Base-by-base conservation (phyloP, 2,113 vertebrate species). In the Lagopus leucura region DNA sequence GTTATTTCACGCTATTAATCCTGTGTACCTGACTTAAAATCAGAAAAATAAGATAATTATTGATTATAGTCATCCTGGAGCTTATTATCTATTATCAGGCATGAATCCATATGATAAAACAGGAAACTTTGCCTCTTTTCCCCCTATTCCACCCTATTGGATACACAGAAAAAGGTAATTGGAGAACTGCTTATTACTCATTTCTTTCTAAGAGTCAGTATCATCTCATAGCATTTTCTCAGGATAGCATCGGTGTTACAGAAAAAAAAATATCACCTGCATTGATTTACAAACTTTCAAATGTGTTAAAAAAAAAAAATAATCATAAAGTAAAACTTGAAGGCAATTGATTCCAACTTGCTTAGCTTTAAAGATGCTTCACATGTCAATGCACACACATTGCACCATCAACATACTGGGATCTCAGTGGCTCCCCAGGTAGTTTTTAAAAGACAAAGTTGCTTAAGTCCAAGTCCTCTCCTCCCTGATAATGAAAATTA, bases 401-500 rank as follows among this genome's bases (percentile, higher is more conserved):
- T 67, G 75, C 64, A 79, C 38, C 63, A 73, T 27, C 60, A 65
- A 15, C 32, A 0, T 17, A 14, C 40, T 80, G 40, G 52, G 57
- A 81, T 16, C 22, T 79, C 43, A 79, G 57, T 52, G 28, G 30
- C 86, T 94, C 86, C 61, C 92, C 0, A 1, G 50, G 14, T 13
- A n/a, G 16, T 47, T 88, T 84, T 74, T 38, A 15, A 32, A 67
- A 27, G 19, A 12, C 25, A 82, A 86, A 90, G 55, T 12, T 79
- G 70, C 43, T 93, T 32, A 86, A 78, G 24, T 52, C 12, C 22
- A 83, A 88, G 40, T 91, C 30, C 48, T 73, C 50, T 94, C 76
- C 65, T 94, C 66, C 50, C n/a, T 3, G 17, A 63, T 65, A 75
- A 91, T 10, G 2, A 85, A 66, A 96, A 94, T 87, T 91, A 42